Conservation (phyloP, 2,888 invertebrate genomes). For the Polia nebulosa region DNA sequence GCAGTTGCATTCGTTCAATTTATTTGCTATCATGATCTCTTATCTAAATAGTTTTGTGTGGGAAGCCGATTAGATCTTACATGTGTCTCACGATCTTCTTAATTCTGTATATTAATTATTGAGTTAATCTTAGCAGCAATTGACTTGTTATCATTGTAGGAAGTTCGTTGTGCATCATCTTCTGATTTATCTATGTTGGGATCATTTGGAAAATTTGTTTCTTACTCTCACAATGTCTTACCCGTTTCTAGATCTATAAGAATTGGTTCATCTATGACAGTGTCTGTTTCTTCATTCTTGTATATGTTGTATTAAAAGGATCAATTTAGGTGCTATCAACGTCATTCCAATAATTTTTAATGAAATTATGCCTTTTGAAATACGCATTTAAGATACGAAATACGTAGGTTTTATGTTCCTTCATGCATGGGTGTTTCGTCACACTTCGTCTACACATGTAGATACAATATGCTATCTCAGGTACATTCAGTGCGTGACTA, state of each 20-base stretch:
- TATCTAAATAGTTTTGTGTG: slow-evolving; percentile 42
- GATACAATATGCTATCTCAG: slow-evolving; percentile 7
- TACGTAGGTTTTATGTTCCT: not conserved
- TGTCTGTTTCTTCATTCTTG: not conserved
- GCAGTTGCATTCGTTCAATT: slow-evolving; percentile 40
- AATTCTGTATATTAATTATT: slow-evolving; percentile 39
- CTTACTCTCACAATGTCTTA: not conserved
- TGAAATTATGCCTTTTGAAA: too few relatives aligned
- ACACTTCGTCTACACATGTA: not conserved
- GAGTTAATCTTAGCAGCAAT: slow-evolving; percentile 4
- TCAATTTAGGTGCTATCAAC: not conserved
- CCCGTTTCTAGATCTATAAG: not conserved
- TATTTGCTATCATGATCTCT: slow-evolving; percentile 45
- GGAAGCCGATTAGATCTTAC: slow-evolving; percentile 45
- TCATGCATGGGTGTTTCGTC: not conserved
- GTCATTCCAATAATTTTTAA: not conserved
- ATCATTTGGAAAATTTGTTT: not conserved
- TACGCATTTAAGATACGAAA: not conserved
- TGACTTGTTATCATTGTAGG: slow-evolving; percentile 2
- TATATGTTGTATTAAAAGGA: not conserved
- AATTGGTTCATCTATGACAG: not conserved
- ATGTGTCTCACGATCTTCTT: slow-evolving; percentile 56
- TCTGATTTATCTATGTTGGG: not conserved
- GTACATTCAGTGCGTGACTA: slow-evolving; percentile 55
- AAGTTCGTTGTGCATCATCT: not conserved